Percentiles rank a stretch among this genome's conserved stretches.
These are phyloP conservation scores for Steinernema scapterisci DNA, from an alignment of 2,888 invertebrate species.

Conservation along the genomic window DNA sequence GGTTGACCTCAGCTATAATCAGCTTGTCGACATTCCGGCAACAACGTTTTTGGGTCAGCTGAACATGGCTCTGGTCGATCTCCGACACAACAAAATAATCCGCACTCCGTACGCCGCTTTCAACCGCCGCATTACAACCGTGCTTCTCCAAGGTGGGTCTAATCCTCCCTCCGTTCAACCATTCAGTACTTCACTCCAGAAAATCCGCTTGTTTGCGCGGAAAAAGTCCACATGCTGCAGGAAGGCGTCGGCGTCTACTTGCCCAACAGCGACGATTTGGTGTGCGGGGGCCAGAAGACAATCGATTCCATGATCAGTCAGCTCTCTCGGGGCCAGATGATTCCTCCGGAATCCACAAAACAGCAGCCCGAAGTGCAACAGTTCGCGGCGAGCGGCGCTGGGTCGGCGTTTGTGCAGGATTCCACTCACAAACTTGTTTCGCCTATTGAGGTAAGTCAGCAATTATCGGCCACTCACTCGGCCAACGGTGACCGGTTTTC, in stretches of 20 bases:
- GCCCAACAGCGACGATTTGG: constrained; percentile 55
- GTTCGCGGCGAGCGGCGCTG: not conserved
- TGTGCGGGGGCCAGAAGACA: constrained; percentile 53
- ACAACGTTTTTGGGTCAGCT: constrained; percentile 65
- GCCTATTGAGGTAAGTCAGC: constrained; percentile 4
- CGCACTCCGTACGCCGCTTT: constrained; percentile 66
- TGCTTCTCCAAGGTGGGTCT: constrained; percentile 65
- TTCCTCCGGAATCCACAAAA: not conserved
- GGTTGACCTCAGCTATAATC: constrained; percentile 64
- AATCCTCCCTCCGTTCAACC: too few species aligned
- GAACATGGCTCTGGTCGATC: constrained; percentile 65
- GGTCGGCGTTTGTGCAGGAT: constrained; percentile 11
- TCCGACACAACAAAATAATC: constrained; percentile 60
- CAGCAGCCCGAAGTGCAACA: not conserved
- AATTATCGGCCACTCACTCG: not conserved
- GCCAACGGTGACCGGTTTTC: not conserved
- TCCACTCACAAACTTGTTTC: not conserved
- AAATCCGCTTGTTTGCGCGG: constrained; percentile 67
- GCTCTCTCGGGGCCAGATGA: not conserved
- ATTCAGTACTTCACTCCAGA: constrained; percentile 50
- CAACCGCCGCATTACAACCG: constrained; percentile 64
- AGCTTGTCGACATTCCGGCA: constrained; percentile 56
- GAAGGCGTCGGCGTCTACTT: constrained; percentile 65
- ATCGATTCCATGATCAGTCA: constrained; percentile 33
- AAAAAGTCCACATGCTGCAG: constrained; percentile 67